Percentiles rank a stretch among this genome's conserved stretches.
These are phyloP conservation scores for Iselma pallidipennis DNA, from an alignment of 2,888 invertebrate genomes.

Conservation along the genomic window DNA sequence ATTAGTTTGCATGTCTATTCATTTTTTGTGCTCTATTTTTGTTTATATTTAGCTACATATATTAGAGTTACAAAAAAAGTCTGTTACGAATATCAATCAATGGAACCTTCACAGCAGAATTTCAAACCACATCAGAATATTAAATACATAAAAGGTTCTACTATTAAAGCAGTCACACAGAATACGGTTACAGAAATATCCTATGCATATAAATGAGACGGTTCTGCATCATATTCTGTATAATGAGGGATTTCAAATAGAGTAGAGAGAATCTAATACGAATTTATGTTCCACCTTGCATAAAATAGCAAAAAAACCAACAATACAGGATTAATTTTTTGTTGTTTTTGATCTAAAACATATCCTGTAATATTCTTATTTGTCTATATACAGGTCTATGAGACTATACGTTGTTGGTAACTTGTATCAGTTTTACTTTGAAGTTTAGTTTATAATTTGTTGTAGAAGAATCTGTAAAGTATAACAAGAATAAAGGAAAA, in stretches of 20 bases:
- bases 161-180: slow-evolving; percentile 32
- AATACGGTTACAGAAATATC: slow-evolving; percentile 41
- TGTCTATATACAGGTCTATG: no score
- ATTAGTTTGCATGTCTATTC: no score
- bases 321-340: background rate
- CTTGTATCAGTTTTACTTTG: no score
- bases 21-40: no score
- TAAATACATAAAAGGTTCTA: slow-evolving; percentile 36
- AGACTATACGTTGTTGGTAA: no score
- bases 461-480: no score
- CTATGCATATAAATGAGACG: slow-evolving; percentile 44
- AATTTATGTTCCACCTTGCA: slow-evolving; percentile 17
- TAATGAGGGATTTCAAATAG: slow-evolving; percentile 30
- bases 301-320: slow-evolving; percentile 12
- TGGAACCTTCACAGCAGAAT: slow-evolving; percentile 22
- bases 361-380: no score
- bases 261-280: slow-evolving; percentile 14
- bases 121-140: slow-evolving; percentile 36
- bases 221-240: slow-evolving; percentile 32
- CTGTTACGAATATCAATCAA: slow-evolving; percentile 30
- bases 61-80: no score
- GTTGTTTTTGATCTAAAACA: no score
- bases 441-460: no score
- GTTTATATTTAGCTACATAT: no score
- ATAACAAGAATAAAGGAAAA: no score